A percentile compares a stretch with the other conserved stretches of the same genome.
These are phyloP conservation scores for Ernsta delagoae DNA, from an alignment of 2,888 invertebrate species.

Conservation along the genomic window DNA sequence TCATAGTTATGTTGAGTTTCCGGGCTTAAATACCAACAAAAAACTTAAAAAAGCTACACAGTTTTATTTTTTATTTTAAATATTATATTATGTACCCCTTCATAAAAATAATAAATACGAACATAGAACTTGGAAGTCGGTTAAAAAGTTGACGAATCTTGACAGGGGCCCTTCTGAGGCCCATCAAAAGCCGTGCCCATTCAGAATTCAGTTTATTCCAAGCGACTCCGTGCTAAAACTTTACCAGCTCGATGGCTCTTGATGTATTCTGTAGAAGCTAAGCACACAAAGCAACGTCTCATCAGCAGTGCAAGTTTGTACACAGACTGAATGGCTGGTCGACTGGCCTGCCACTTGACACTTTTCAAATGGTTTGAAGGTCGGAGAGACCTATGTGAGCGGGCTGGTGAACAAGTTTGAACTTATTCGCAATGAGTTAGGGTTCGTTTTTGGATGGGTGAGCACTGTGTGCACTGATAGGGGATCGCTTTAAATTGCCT, in stretches of 20 bases:
- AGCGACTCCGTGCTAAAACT: constrained; percentile 1
- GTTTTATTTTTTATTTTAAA: too few relatives aligned
- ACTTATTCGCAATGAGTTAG: neutral
- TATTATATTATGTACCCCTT: too few relatives aligned
- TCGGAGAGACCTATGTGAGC: neutral
- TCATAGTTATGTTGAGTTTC: too few relatives aligned
- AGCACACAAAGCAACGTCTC: neutral
- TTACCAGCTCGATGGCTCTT: neutral
- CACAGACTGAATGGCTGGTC: neutral
- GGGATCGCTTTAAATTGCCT: constrained; percentile 3
- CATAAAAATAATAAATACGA: too few relatives aligned
- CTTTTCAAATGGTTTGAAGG: neutral
- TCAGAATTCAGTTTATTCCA: too few relatives aligned
- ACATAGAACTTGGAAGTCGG: too few relatives aligned
- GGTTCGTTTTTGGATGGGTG: neutral
- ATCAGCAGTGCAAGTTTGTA: neutral
- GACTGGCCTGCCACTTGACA: constrained; percentile 9
- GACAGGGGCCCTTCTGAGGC: too few relatives aligned
- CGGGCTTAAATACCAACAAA: too few relatives aligned
- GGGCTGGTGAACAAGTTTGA: neutral
- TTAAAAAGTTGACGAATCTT: too few relatives aligned
- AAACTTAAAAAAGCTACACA: too few relatives aligned
- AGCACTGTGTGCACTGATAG: neutral
- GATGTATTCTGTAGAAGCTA: neutral
- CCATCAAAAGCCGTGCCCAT: too few relatives aligned